Percentiles rank a stretch among this genome's conserved stretches.
Evolutionary conservation across 2,797 vertebrate genomes (phyloP).

Genomic region (Otus scops): DNA sequence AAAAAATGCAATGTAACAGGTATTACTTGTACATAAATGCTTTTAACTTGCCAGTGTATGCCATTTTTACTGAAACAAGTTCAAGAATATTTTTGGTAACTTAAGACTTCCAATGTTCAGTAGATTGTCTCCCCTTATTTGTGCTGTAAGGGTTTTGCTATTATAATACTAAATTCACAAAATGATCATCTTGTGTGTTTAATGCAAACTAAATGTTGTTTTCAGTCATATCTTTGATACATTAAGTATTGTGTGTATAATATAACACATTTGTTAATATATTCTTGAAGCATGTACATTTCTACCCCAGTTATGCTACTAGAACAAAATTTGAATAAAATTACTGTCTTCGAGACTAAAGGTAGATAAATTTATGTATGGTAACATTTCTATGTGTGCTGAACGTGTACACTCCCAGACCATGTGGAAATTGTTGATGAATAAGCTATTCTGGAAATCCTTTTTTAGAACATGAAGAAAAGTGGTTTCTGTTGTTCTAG

Average conservation of each 20-base stretch:
- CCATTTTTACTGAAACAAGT: neutral
- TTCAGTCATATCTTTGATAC: neutral
- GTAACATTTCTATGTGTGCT: neutral
- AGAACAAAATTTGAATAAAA: neutral
- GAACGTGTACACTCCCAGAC: neutral
- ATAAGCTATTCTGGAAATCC: neutral
- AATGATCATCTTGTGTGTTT: neutral
- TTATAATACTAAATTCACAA: neutral
- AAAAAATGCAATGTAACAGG: neutral
- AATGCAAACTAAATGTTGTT: neutral
- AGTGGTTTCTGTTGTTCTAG: neutral
- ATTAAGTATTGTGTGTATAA: neutral
- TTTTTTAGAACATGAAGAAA: neutral
- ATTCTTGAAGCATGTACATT: neutral
- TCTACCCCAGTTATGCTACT: neutral
- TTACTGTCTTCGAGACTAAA: neutral
- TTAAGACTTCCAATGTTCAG: neutral
- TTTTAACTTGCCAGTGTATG: neutral
- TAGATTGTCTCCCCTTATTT: neutral
- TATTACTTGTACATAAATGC: neutral
- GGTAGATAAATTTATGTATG: neutral
- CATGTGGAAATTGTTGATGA: neutral
- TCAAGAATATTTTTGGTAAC: neutral
- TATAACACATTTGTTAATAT: neutral
- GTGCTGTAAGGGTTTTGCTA: neutral